Evolutionary conservation across 2,888 invertebrate genomes (phyloP), one percentile per base, ranked within the genome.

Genomic region (Acrobasis consociella): DNA sequence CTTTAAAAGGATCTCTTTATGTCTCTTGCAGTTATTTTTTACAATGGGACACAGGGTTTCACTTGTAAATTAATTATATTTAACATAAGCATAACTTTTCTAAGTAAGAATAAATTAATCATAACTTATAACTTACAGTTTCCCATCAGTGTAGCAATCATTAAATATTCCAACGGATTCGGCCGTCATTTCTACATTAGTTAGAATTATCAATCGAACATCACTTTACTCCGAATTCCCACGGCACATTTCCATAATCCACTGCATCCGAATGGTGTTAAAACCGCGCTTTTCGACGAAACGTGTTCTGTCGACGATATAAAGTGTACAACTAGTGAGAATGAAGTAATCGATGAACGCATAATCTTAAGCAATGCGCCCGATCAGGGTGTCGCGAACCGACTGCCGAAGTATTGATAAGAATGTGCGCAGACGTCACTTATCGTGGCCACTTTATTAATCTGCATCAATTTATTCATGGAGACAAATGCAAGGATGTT

Each of bases 351-450:
- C 62, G 67, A 69, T 71, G 71, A 70, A 69, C 64, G 68, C 67
- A 72, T 64, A 65, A 67, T 63, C 66, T 69, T 69, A 69, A 68
- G 68, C 72, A 73, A 81, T 77, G 75, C 83, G 84, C 72, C 75
- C 84, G 72, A 77, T 74, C 71, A 73, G 83, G 77, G 82, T 78
- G 76, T 71, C 79, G 79, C 75, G 72, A 72, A 70, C 69, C 77
- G 77, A 91, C 90, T 91, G 89, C 78, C 82, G 83, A 78, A 80
- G 78, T 86, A 87, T 89, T 88, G 91, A 91, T 91, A 91, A 90
- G 83, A 80, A 73, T 51, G 62, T 69, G 65, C 66, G 64, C 63
- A 71, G 65, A 84, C 86, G 85, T 86, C 87, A 89, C 81, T 86
- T 85, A 87, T 86, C 86, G 74, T 58, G 80, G 73, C 79, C 86